These are phyloP conservation scores for Ormyrus nitidulus DNA, from an alignment of 2,888 invertebrate species.

Conservation along the genomic window DNA sequence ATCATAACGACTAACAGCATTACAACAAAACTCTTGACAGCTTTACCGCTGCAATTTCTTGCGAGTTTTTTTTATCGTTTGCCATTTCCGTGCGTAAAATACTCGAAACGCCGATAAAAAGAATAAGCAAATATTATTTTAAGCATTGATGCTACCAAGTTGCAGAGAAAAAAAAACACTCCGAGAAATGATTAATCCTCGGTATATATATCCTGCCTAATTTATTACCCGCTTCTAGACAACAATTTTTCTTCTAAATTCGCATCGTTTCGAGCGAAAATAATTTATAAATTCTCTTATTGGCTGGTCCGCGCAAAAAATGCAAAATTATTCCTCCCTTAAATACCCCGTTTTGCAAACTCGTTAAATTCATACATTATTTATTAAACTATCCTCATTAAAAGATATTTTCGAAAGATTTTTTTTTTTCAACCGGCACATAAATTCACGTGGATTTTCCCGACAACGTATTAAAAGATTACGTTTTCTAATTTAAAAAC, in stretches of 20 bases:
- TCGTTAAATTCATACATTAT: background rate
- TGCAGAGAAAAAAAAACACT: too few relatives aligned
- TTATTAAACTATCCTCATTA: conserved; percentile 28
- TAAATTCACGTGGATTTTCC: conserved; percentile 28
- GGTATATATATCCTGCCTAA: too few relatives aligned
- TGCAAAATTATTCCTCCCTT: background rate
- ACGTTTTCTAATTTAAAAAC: conserved; percentile 48
- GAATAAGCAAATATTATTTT: background rate
- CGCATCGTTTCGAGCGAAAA: too few relatives aligned
- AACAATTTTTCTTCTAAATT: too few relatives aligned
- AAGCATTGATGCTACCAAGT: background rate
- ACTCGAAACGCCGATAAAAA: conserved; percentile 7
- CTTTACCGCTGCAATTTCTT: too few relatives aligned
- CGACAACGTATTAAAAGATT: conserved; percentile 35
- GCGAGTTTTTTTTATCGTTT: background rate
- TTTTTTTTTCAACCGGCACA: background rate
- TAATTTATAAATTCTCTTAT: too few relatives aligned
- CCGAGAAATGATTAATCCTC: too few relatives aligned
- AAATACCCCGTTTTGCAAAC: background rate
- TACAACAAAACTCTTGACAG: too few relatives aligned
- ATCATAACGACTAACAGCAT: too few relatives aligned
- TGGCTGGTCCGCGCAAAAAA: too few relatives aligned
- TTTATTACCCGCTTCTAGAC: too few relatives aligned
- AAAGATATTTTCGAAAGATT: background rate
- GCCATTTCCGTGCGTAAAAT: background rate